Evolutionary conservation across 2,888 invertebrate genomes (phyloP).

Genomic region (Minunthozetes semirufus): DNA sequence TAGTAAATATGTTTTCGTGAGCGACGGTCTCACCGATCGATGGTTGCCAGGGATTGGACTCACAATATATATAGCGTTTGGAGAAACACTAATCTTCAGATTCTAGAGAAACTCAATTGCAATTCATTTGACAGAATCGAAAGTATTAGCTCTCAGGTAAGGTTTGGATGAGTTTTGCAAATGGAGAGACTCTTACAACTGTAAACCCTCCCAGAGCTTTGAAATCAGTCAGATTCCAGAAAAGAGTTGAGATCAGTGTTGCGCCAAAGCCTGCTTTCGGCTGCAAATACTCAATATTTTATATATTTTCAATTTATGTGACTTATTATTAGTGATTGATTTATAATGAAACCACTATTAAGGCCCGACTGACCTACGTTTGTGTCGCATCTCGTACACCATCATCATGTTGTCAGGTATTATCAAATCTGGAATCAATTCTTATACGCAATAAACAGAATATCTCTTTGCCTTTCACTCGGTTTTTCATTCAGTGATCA

Average conservation of each 20-base stretch:
- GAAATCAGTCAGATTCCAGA: not conserved
- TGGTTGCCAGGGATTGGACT: constrained; percentile 8
- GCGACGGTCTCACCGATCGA: not conserved
- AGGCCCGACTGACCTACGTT: not conserved
- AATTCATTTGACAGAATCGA: constrained; percentile 19
- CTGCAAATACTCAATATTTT: constrained; percentile 1
- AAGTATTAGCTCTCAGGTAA: constrained; percentile 6
- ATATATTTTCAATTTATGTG: not conserved
- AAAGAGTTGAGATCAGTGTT: not conserved
- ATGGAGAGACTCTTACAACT: constrained; percentile 1
- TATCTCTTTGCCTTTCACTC: no score
- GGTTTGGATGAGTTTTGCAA: constrained; percentile 14
- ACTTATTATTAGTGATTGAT: not conserved
- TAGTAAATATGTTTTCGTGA: not conserved
- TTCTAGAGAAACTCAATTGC: not conserved
- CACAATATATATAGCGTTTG: not conserved
- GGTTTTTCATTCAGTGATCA: no score
- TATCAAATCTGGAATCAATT: no score
- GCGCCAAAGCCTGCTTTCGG: constrained; percentile 29
- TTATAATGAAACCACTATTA: not conserved
- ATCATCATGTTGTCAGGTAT: not conserved
- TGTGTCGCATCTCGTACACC: not conserved
- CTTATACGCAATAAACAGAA: no score
- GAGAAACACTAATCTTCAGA: constrained; percentile 5
- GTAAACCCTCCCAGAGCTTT: not conserved